Base-by-base conservation (phyloP, 92 coral and sea anemone species). In the Parazoanthus atlanticus region DNA sequence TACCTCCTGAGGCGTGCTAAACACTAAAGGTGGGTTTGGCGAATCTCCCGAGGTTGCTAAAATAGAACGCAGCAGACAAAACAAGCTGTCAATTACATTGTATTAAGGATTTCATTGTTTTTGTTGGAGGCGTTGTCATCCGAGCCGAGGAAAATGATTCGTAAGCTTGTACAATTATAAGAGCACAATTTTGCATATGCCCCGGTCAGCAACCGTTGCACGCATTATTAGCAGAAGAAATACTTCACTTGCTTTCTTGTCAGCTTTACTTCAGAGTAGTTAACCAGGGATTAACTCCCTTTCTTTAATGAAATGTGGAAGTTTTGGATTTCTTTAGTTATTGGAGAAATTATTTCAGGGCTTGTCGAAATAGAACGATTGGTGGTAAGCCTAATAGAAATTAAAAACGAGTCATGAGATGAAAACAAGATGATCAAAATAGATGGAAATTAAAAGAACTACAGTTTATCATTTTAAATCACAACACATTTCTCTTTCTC, bases 71-170 rank as follows among this genome's bases (percentile, higher is more conserved):
- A 81, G 64, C 66, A 77, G 78, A 71, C 90, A 89, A 86, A 92
- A 89, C 90, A 92, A 89, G 80, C 92, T 92, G 94, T 92, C 94
- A 92, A 92, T 92, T 92, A 92, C 94, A 92, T 89, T 92, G 86
- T 89, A 86, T 89, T 89, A 89, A 83, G 80, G 90, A 80, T 91
- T 91, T 89, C 90, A 88, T 91, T 91, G 93, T 91, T 75, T 72
- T 85, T 61, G 56, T 38, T 19, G 78, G 74, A 70, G 87, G 87
- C 77, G 87, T 84, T 84, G 87, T 84, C 78, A 84, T 17, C 34
- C 41, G 87, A 84, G 87, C 36, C 78, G 66, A 46, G 78, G 38
- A n/a, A 81, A 64, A 25, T 38, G 86, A 82, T 82, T 82, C 86
- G 78, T 61, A 61, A 52, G 26, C 25, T 81, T 32, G 85, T 84